Conservation (phyloP, 1,140 invertebrate genomes). For the Fopius arisanus region DNA sequence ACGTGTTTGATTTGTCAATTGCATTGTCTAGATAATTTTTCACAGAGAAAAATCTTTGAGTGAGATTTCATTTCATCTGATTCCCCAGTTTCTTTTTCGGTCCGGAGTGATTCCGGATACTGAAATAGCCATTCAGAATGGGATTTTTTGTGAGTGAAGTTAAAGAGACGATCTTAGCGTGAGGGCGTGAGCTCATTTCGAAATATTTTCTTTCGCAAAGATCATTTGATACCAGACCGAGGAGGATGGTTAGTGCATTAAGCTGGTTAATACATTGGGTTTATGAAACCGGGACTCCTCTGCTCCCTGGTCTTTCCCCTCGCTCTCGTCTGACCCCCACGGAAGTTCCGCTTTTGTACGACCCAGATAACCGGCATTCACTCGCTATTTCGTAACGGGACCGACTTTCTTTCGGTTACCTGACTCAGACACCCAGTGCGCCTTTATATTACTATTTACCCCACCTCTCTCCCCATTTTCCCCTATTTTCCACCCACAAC, state of each 20-base stretch:
- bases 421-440: constrained; percentile 28
- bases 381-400: constrained; percentile 64
- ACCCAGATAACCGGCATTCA: constrained; percentile 60
- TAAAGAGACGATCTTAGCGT: background rate
- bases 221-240: background rate
- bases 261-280: background rate
- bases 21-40: no score
- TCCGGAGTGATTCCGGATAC: background rate
- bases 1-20: no score
- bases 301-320: background rate
- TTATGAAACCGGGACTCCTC: background rate
- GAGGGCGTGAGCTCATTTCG: constrained; percentile 15
- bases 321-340: constrained; percentile 29
- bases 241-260: background rate
- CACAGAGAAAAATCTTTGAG: no score
- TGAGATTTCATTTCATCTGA: no score
- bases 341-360: constrained; percentile 61
- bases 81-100: no score
- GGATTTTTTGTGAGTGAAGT: constrained; percentile 2
- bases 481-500: background rate
- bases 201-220: constrained; percentile 12
- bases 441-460: background rate
- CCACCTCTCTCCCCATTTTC: background rate
- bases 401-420: constrained; percentile 57
- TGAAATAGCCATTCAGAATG: background rate